phyloP scores from a whole-genome alignment of 2,888 invertebrate species.

The Leptothorax acervorum region DNA sequence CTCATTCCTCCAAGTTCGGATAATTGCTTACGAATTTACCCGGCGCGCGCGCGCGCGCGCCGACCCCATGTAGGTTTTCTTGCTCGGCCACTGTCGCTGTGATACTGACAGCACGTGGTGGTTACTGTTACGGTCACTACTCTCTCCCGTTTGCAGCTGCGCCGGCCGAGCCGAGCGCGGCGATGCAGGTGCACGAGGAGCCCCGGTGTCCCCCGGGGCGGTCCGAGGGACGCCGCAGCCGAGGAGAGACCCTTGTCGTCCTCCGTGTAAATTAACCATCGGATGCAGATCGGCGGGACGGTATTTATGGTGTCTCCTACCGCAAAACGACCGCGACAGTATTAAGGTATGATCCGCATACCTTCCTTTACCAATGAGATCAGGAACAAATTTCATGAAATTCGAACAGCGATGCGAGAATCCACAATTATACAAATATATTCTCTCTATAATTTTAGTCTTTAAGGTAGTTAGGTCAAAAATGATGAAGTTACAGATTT shows the following conservation, averaged over 20 bases:
- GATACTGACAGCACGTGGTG: slow-evolving; percentile 40
- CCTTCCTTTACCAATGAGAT: background rate
- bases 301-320: slow-evolving; percentile 47
- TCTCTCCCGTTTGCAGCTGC: slow-evolving; percentile 44
- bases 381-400: background rate
- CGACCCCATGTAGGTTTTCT: slow-evolving; percentile 42
- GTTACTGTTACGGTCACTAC: slow-evolving; percentile 27
- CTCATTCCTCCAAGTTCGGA: slow-evolving; percentile 54
- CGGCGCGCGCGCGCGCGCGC: background rate
- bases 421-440: background rate
- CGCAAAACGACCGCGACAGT: background rate
- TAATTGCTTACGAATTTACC: slow-evolving; percentile 70
- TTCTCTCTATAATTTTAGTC: background rate
- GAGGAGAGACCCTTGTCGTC: slow-evolving; percentile 49
- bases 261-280: slow-evolving; percentile 48
- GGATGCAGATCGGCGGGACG: slow-evolving; percentile 29
- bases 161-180: background rate
- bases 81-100: slow-evolving; percentile 39
- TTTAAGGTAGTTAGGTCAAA: too few relatives aligned
- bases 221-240: slow-evolving; percentile 35
- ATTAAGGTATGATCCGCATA: slow-evolving; percentile 17
- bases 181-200: slow-evolving; percentile 55
- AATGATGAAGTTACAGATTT: too few relatives aligned
- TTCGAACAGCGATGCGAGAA: background rate
- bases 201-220: slow-evolving; percentile 33